These are phyloP conservation scores for Salarias fasciatus DNA, from an alignment of 2,797 vertebrate species.

Conservation along the genomic window DNA sequence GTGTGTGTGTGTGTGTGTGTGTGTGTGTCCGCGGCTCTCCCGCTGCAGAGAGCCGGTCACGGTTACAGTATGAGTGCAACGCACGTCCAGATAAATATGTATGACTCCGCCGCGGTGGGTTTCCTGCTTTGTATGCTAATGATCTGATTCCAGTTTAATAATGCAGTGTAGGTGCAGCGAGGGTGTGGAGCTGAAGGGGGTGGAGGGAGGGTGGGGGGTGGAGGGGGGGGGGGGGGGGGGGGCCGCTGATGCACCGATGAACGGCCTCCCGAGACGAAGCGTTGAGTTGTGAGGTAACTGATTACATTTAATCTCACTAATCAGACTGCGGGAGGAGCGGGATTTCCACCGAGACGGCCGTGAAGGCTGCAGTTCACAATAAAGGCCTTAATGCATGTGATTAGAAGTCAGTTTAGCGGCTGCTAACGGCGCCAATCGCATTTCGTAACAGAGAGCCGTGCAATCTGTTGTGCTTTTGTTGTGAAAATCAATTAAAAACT, in stretches of 20 bases:
- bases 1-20: no score
- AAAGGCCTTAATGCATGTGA: conserved; percentile 11
- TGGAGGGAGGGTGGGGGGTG: conserved; percentile 47
- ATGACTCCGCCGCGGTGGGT: conserved; percentile 68
- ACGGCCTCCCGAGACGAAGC: conserved; percentile 39
- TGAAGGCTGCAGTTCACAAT: conserved; percentile 28
- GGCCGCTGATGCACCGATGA: conserved; percentile 32
- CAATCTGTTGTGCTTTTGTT: neutral
- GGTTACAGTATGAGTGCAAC: conserved; percentile 61
- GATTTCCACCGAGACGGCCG: conserved; percentile 35
- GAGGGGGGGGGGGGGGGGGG: conserved; percentile 46
- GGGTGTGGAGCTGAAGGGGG: conserved; percentile 37
- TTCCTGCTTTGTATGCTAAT: conserved; percentile 83
- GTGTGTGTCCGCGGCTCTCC: conserved; percentile 26
- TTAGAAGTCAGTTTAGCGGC: conserved; percentile 1
- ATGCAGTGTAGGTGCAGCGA: conserved; percentile 56
- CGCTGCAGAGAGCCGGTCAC: conserved; percentile 37
- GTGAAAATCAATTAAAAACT: no score
- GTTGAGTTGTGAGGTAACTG: conserved; percentile 43
- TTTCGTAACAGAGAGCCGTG: neutral
- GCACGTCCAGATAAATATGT: conserved; percentile 77
- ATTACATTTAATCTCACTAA: conserved; percentile 61
- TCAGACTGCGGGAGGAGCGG: conserved; percentile 41
- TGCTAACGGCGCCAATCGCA: neutral
- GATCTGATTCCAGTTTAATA: conserved; percentile 81